phyloP scores from a whole-genome alignment of 2,797 vertebrate genomes.

The Channa striata region DNA sequence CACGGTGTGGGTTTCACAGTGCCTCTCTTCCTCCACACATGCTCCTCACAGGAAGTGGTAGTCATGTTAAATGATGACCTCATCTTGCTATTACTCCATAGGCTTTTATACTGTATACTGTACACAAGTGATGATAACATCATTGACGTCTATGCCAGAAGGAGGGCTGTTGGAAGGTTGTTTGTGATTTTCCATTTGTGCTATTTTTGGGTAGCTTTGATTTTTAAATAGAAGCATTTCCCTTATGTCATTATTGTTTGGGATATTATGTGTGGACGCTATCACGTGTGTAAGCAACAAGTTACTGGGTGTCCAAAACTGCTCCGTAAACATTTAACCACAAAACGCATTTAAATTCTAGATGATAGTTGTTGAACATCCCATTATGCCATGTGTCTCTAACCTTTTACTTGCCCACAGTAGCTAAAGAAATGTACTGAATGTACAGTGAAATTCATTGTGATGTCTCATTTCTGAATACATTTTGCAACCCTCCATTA shows the following conservation, averaged over 20 bases:
- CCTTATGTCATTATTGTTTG: not conserved
- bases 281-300: too few relatives aligned
- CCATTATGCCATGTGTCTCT: too few relatives aligned
- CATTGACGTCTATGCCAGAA: conserved; percentile 17
- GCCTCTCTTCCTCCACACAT: conserved; percentile 73
- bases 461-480: conserved; percentile 18
- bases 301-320: conserved; percentile 7
- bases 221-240: conserved; percentile 8
- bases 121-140: conserved; percentile 25
- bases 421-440: not conserved
- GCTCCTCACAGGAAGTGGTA: conserved; percentile 65
- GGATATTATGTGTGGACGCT: not conserved
- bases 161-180: conserved; percentile 12
- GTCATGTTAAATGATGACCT: conserved; percentile 68
- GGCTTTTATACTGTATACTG: conserved; percentile 36
- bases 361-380: too few relatives aligned
- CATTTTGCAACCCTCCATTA: not conserved
- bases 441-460: not conserved
- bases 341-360: conserved; percentile 1
- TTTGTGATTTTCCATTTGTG: conserved; percentile 42
- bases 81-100: conserved; percentile 28
- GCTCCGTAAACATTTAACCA: conserved; percentile 6
- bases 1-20: conserved; percentile 58
- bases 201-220: conserved; percentile 25
- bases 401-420: too few relatives aligned